Evolutionary conservation across 2,888 invertebrate genomes (phyloP), one percentile per base, ranked within the genome.

Genomic region (Parnassius apollo): DNA sequence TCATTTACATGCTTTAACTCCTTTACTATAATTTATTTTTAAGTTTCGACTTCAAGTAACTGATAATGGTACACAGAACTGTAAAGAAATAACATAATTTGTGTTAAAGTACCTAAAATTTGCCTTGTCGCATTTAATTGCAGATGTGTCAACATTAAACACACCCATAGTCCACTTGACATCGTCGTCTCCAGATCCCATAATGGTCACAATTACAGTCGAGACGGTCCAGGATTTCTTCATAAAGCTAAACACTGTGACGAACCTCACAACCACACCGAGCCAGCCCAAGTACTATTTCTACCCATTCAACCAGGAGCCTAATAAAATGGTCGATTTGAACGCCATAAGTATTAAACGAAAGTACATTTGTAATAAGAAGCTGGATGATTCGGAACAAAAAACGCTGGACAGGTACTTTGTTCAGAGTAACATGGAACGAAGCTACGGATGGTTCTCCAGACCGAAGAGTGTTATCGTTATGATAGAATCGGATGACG

Each of bases 161-260:
- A 93, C 94, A 1, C 94, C 93, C 46, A 93, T 95, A 12, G 93
- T 95, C 1, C 95, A 94, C 57, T 81, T 96, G n/a, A 95, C 95
- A 0, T 95, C 96, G 0, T 93, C 95, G 1, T 94, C 94, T 9
- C 82, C 84, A 0, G 79, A 76, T 0, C 91, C 93, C 10, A 91
- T 95, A 22, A 80, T 81, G n/a, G 94, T 95, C 57, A 88, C 86
- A 0, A 85, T 96, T n/a, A 75, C 75, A 0, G 93, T 96, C 7
- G 88, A 92, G 48, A 86, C 93, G 0, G 93, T 94, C 1, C 69
- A 83, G 9, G 88, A 95, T 69, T 96, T 96, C 71, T 93, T 90
- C 71, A 82, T 94, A 2, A 76, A 82, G 22, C 65, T 90, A 54
- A 91, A 92, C 65, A 70, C 77, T 0, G 80, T 83, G 0, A 92